Evolutionary conservation across 2,113 vertebrate genomes (phyloP), one percentile per base, ranked within the genome.

Genomic region (Muscicapa adusta): DNA sequence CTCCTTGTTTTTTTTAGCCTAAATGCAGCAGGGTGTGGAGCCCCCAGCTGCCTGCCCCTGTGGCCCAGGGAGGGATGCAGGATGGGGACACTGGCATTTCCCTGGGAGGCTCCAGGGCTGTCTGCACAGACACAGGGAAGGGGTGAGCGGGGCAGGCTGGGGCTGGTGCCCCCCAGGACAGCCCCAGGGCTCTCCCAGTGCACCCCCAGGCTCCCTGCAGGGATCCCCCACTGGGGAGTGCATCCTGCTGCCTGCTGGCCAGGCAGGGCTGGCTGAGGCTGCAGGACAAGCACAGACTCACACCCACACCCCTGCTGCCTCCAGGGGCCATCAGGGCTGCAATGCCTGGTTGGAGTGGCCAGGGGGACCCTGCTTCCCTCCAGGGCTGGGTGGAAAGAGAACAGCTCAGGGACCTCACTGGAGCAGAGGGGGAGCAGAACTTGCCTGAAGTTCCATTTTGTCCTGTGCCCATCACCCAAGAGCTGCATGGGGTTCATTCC

Each of bases 31-130:
- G 12, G 57, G 5, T 2, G 3, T 2, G 33, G 45, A 47, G 17
- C 0, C 18, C 22, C 10, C 14, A 16, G 0, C 19, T 34, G 53
- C 16, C 61, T 3, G 1, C 5, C 23, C 50, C 73, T 43, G 5
- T 54, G 48, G 4, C 53, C 48, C 43, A 8, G 2, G 4, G 23
- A 68, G 50, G 40, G 53, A 8, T 79, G 45, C 0, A 36, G 8
- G 1, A 34, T 53, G 40, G 10, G 5, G 50, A 14, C 45, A 18
- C 42, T 45, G 36, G 6, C 14, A 20, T 38, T 16, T 1, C 85
- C 47, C 48, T 50, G 53, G 4, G 5, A 3, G 2, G 38, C 4
- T 3, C 22, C 63, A 33, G 5, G 5, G 3, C 1, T 1, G 10
- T 25, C 36, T 76, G 75, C 33, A 40, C 58, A 36, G 58, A 25